phyloP scores from a whole-genome alignment of 92 coral and sea anemone species.

The Epizoanthus scotinus region DNA sequence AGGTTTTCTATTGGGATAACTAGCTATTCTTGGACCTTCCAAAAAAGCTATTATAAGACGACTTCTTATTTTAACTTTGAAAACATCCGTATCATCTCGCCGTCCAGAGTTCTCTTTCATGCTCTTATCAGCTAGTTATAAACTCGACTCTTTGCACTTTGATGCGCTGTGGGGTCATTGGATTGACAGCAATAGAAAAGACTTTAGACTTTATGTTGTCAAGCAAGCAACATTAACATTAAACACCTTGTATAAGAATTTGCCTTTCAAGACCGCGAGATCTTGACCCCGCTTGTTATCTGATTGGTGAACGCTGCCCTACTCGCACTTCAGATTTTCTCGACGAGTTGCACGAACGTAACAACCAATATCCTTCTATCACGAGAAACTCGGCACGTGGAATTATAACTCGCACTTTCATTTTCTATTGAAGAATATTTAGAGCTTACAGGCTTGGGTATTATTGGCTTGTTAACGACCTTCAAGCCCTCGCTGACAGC shows the following conservation, averaged over 20 bases:
- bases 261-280: slow-evolving; percentile 13
- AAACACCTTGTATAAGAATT: slow-evolving; percentile 18
- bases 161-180: neutral
- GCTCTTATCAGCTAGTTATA: too few species aligned
- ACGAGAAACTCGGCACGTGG: slow-evolving; percentile 62
- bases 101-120: neutral
- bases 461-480: slow-evolving; percentile 68
- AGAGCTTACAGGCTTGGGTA: slow-evolving; percentile 46
- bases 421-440: slow-evolving; percentile 44
- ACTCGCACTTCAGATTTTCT: neutral
- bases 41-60: neutral
- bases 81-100: neutral
- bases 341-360: neutral
- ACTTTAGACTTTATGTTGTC: neutral
- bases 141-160: neutral
- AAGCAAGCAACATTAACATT: slow-evolving; percentile 19
- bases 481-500: slow-evolving; percentile 57
- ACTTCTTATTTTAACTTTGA: neutral
- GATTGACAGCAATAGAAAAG: neutral
- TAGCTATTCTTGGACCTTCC: too few species aligned
- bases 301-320: slow-evolving; percentile 35
- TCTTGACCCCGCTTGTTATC: slow-evolving; percentile 25
- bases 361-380: neutral
- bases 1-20: neutral
- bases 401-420: slow-evolving; percentile 13